Percentiles rank a stretch among this genome's conserved stretches.
phyloP scores from a whole-genome alignment of 30 jellyfish, hydroid and myxozoan genomes.

The Chrysaora quinquecirrha region DNA sequence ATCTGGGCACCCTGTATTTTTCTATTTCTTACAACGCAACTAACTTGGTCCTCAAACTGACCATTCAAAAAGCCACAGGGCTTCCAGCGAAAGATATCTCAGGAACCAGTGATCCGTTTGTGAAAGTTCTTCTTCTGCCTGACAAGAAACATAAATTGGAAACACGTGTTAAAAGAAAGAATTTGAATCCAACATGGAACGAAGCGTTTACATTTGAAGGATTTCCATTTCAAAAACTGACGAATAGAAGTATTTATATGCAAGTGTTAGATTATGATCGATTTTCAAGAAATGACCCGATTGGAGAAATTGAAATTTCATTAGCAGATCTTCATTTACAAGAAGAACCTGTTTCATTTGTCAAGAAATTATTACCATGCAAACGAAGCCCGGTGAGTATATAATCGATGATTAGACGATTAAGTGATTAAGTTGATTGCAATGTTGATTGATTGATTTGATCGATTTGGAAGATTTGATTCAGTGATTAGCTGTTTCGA shows the following conservation, averaged over 20 bases:
- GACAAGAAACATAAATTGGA: slow-evolving; percentile 88
- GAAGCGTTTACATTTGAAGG: slow-evolving; percentile 92
- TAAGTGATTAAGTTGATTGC: too few species aligned
- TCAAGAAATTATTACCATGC: slow-evolving; percentile 78
- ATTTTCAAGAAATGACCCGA: slow-evolving; percentile 90
- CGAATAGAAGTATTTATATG: slow-evolving; percentile 75
- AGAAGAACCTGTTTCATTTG: slow-evolving; percentile 84
- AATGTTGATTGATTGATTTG: too few species aligned
- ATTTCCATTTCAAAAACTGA: slow-evolving; percentile 74
- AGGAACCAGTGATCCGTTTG: slow-evolving; percentile 96
- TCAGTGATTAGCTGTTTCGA: too few species aligned
- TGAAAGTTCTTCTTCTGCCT: slow-evolving; percentile 81
- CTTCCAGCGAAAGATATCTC: slow-evolving; percentile 88
- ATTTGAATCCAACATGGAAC: slow-evolving; percentile 84
- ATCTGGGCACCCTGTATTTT: slow-evolving; percentile 75
- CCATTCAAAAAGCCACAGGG: slow-evolving; percentile 73
- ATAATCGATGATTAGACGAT: too few species aligned
- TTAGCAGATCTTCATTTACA: slow-evolving; percentile 70
- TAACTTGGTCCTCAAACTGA: slow-evolving; percentile 62
- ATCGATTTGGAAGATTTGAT: too few species aligned
- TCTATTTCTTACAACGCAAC: slow-evolving; percentile 55
- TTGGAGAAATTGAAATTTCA: slow-evolving; percentile 80
- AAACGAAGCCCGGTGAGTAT: slow-evolving; percentile 79
- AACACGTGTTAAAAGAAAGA: slow-evolving; percentile 87
- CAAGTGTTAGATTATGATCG: slow-evolving; percentile 95